phyloP scores from a whole-genome alignment of 2,888 invertebrate genomes.

The Clostera curtula region DNA sequence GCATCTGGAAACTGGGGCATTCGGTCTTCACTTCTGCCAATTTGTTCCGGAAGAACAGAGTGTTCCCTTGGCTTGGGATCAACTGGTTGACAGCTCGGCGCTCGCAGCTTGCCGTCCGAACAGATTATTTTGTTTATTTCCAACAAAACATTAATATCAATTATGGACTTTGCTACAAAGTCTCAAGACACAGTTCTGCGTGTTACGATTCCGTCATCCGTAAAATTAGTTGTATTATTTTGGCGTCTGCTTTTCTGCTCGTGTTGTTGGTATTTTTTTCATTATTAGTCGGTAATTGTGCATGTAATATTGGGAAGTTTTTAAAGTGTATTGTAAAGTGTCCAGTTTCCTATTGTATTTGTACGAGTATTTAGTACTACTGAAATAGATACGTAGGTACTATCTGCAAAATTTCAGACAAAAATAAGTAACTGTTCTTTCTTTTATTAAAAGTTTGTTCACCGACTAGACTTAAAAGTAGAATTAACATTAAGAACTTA shows the following conservation, averaged over 20 bases:
- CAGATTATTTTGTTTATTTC: conserved; percentile 16
- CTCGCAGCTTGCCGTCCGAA: conserved; percentile 14
- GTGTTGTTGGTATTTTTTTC: conserved; percentile 9
- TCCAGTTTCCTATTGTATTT: too few species aligned
- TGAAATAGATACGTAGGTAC: too few species aligned
- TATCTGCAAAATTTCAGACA: too few species aligned
- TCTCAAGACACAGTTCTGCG: conserved; percentile 13
- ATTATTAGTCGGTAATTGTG: too few species aligned
- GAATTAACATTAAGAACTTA: too few species aligned
- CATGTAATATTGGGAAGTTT: too few species aligned
- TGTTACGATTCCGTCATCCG: conserved; percentile 16
- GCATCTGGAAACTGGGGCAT: conserved; percentile 20
- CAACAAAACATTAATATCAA: conserved; percentile 3
- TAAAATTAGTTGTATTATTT: conserved; percentile 13
- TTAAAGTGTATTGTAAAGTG: too few species aligned
- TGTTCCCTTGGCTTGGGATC: conserved; percentile 34
- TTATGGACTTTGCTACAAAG: conserved; percentile 8
- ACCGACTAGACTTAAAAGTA: too few species aligned
- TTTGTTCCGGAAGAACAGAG: conserved; percentile 32
- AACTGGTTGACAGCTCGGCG: conserved; percentile 35
- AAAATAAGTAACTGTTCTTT: too few species aligned
- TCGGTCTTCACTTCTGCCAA: conserved; percentile 23
- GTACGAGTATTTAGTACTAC: too few species aligned
- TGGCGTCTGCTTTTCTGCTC: conserved; percentile 23
- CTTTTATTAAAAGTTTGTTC: too few species aligned